Evolutionary conservation across 2,888 invertebrate genomes (phyloP), one percentile per base, ranked within the genome.

Genomic region (Drosophila quasianomalipes): DNA sequence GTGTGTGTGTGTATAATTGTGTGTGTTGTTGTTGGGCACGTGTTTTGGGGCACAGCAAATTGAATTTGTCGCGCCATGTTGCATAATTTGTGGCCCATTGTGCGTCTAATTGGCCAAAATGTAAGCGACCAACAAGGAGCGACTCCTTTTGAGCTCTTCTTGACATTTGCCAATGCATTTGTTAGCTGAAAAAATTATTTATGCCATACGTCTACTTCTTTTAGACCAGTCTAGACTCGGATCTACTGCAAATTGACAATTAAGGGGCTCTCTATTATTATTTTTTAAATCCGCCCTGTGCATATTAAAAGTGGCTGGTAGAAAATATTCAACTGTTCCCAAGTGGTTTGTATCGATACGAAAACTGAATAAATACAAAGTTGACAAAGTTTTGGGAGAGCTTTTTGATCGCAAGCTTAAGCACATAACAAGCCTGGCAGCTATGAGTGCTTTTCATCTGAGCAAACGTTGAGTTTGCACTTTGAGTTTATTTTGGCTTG

Each of bases 11-110:
- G 19, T 67, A 41, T 39, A 67, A 33, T n/a, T 67, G 49, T 57
- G 52, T 28, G 31, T 58, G 73, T 57, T 84, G 79, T 76, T 73
- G 64, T 75, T 68, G 76, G 74, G 81, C 81, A 86, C 85, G 89
- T 89, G 84, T 81, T 83, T 47, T 81, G 76, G 78, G 72, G 76
- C 78, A 82, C 77, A 68, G 75, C 81, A 87, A 87, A 87, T 87
- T 87, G 89, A 87, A 87, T 87, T 87, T 89, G 89, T 85, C 88
- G 81, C 88, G 76, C 75, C 76, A 77, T 89, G 82, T 81, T 83
- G 88, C 84, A 87, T 89, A 87, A 87, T 89, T 87, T 85, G 85
- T 73, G 83, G 77, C 71, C 74, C 79, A 87, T 87, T 87, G 87
- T 87, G 75, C 76, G 78, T 72, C 85, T 89, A 89, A 89, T 87